Percentiles rank a stretch among this genome's conserved stretches.
Conservation (phyloP, 2,888 invertebrate genomes). For the Leuctra nigra region DNA sequence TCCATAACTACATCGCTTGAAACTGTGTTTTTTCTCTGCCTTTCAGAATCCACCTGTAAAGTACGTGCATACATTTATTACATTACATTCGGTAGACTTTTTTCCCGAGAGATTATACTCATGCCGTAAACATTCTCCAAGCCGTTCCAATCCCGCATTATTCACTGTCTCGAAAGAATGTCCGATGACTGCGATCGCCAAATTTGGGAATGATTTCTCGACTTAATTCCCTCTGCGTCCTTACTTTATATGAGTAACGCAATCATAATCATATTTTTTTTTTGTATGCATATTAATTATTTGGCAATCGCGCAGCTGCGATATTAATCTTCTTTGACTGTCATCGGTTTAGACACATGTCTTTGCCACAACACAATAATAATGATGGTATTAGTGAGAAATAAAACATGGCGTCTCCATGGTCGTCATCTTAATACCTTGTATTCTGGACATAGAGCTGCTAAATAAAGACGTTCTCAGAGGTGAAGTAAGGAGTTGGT, state of each 20-base stretch:
- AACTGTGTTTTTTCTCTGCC: slow-evolving; percentile 11
- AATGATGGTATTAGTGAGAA: too few relatives aligned
- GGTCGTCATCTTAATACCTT: too few relatives aligned
- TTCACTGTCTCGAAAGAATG: not conserved
- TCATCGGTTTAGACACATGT: not conserved
- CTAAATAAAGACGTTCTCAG: too few relatives aligned
- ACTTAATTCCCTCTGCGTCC: too few relatives aligned
- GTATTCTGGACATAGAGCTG: too few relatives aligned
- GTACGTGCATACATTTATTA: slow-evolving; percentile 9
- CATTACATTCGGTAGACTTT: not conserved
- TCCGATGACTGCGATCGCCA: not conserved
- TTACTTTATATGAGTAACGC: not conserved
- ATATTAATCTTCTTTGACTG: not conserved
- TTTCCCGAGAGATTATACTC: not conserved
- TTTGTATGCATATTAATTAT: not conserved
- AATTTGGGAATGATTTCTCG: not conserved
- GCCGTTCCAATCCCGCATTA: not conserved
- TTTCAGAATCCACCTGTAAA: slow-evolving; percentile 27
- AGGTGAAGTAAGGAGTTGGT: too few relatives aligned
- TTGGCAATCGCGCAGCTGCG: not conserved
- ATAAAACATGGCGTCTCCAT: too few relatives aligned
- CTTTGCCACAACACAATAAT: too few relatives aligned
- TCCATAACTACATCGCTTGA: not conserved
- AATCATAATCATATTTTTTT: too few relatives aligned
- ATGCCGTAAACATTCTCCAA: not conserved